phyloP scores from a whole-genome alignment of 1,140 invertebrate genomes.

The Monomorium pharaonis region DNA sequence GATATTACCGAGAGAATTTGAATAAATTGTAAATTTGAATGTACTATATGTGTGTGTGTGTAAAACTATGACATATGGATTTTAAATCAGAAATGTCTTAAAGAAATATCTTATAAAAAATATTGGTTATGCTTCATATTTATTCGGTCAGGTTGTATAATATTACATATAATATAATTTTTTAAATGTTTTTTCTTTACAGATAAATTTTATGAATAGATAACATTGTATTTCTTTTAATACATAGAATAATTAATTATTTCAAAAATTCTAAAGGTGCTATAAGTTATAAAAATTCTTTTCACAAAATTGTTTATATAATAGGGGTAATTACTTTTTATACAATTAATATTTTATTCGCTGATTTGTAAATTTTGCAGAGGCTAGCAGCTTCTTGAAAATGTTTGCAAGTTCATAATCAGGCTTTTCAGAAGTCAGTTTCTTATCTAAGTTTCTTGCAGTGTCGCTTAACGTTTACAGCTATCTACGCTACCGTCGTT shows the following conservation, averaged over 20 bases:
- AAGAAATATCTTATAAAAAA: not conserved
- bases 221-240: not conserved
- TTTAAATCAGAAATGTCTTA: not conserved
- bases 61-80: not conserved
- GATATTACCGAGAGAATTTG: not conserved
- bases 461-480: constrained; percentile 13
- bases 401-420: constrained; percentile 1
- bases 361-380: not conserved
- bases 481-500: constrained; percentile 12
- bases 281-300: not conserved
- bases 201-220: not conserved
- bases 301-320: not conserved
- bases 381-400: not conserved
- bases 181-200: not conserved
- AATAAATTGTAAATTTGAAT: not conserved
- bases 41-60: not conserved
- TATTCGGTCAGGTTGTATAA: not conserved
- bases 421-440: constrained; percentile 20
- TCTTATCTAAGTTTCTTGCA: constrained; percentile 58
- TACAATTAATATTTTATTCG: not conserved
- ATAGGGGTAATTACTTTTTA: not conserved
- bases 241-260: not conserved
- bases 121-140: not conserved
- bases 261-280: not conserved
- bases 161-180: not conserved